These are phyloP conservation scores for Percopsis transmontana DNA, from an alignment of 2,113 vertebrate species.

Conservation along the genomic window DNA sequence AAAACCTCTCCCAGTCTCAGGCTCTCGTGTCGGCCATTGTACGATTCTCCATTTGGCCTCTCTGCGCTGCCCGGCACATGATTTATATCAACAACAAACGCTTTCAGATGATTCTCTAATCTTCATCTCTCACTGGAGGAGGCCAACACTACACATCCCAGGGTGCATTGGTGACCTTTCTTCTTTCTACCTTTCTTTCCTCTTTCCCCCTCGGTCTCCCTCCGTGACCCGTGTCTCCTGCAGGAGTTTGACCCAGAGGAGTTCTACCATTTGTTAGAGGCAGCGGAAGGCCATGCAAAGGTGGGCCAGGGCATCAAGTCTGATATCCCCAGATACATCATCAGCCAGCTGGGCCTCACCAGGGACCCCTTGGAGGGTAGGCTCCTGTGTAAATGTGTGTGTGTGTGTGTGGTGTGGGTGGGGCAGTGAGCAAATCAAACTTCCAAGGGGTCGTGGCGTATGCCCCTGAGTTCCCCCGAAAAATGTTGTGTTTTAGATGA, in stretches of 20 bases:
- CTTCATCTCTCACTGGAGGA: too few species aligned
- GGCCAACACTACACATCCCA: too few species aligned
- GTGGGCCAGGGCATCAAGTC: conserved; percentile 97
- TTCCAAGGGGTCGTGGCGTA: conserved; percentile 68
- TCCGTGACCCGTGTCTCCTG: background rate
- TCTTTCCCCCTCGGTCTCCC: background rate
- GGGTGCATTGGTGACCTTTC: background rate
- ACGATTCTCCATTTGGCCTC: too few species aligned
- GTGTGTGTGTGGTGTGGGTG: conserved; percentile 29
- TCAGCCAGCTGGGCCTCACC: conserved; percentile 96
- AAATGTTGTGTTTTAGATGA: too few species aligned
- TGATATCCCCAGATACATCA: conserved; percentile 95
- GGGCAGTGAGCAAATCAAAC: background rate
- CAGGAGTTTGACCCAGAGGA: conserved; percentile 98
- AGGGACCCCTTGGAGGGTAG: conserved; percentile 94
- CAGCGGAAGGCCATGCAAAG: conserved; percentile 97
- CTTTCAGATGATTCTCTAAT: too few species aligned
- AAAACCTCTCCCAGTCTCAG: too few species aligned
- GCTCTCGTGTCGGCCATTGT: too few species aligned
- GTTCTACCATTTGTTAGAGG: conserved; percentile 97
- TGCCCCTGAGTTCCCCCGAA: background rate
- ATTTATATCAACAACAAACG: too few species aligned
- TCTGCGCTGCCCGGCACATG: too few species aligned
- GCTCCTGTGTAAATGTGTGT: background rate
- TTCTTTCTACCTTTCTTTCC: background rate